Evolutionary conservation across 2,888 invertebrate genomes (phyloP), one percentile per base, ranked within the genome.

Genomic region (Cataglyphis rosenhaueri): DNA sequence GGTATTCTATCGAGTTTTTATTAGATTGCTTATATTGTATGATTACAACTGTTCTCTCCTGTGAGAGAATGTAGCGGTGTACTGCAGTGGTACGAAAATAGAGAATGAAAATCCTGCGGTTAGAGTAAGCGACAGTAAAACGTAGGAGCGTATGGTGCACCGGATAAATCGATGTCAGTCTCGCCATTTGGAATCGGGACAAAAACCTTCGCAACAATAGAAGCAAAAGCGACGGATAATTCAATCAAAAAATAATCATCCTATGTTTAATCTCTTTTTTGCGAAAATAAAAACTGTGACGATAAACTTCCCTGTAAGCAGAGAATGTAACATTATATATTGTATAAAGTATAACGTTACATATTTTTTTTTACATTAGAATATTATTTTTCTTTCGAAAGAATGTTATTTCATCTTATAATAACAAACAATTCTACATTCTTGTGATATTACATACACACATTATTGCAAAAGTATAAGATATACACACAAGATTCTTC

Each of bases 91-190:
- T 90, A 92, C 91, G 85, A 89, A 92, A 92, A 92, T 92, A 92
- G 92, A 92, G 87, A 89, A 92, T 90, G 88, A 87, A 89, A 92
- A 91, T 87, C 86, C 85, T 83, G 86, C 86, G 86, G 85, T 65
- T 65, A 71, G 87, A 85, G 92, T 90, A 91, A 91, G 85, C 91
- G 85, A 89, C 91, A 89, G 92, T 91, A 92, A 92, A 86, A 86
- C 85, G 76, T 71, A 71, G 70, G 73, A 75, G 64, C 71, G 48
- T 78, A 86, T 86, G 85, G 83, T 85, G 85, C 70, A 78, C 52
- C 65, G 55, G 32, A 74, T n/a, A 79, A 76, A 84, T 85, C 74
- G 61, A 86, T 75, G 81, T 66, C 59, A 35, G 29, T 81, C 62
- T 75, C 52, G 35, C 78, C 59, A 61, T 55, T 87, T 73, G 87